These are phyloP conservation scores for Phyllostomus hastatus DNA, from an alignment of 2,113 vertebrate species.

Conservation along the genomic window DNA sequence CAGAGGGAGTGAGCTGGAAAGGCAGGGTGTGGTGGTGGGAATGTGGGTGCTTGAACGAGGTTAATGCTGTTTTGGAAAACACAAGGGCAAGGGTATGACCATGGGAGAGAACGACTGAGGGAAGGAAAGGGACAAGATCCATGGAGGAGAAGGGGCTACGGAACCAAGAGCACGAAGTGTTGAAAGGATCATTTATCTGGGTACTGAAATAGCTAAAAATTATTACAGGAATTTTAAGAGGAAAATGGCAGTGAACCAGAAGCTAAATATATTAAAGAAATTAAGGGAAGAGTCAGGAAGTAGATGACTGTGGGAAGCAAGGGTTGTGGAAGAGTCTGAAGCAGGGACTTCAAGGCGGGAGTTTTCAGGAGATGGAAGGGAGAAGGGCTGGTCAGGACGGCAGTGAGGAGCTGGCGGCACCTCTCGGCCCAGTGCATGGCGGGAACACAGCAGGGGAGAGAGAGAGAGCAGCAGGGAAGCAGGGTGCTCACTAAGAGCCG, in stretches of 20 bases:
- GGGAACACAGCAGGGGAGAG: too few relatives aligned
- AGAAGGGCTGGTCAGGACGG: too few relatives aligned
- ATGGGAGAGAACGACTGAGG: not conserved
- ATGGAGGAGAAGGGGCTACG: not conserved
- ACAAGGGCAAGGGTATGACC: not conserved
- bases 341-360: not conserved
- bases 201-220: slow-evolving; percentile 28
- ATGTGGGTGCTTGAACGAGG: fast-evolving
- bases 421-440: fast-evolving
- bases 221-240: not conserved
- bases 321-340: not conserved
- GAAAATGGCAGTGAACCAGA: not conserved
- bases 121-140: not conserved
- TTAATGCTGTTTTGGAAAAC: not conserved
- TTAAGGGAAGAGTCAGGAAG: not conserved
- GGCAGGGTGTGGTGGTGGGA: too few relatives aligned
- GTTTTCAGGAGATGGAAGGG: not conserved
- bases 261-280: slow-evolving; percentile 45
- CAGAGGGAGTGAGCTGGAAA: not conserved
- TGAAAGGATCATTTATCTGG: slow-evolving; percentile 22
- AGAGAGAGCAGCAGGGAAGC: too few relatives aligned
- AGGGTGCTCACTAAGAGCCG: not conserved
- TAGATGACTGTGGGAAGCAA: not conserved
- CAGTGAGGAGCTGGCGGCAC: fast-evolving
- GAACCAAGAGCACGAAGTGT: not conserved